Conservation (phyloP, 2,888 invertebrate species). For the Acleris sparsana region DNA sequence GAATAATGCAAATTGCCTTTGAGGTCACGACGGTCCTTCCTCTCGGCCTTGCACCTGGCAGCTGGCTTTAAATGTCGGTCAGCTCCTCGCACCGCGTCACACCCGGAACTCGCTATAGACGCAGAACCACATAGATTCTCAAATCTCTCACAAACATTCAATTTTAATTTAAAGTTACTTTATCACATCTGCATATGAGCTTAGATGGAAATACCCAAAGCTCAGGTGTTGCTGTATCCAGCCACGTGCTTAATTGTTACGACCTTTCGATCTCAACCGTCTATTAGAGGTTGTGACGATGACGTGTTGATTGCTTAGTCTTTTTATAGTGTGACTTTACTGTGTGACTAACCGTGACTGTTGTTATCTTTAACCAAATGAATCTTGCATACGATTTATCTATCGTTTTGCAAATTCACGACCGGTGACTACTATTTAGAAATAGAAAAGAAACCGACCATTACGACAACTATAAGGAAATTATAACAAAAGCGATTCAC, state of each 20-base stretch:
- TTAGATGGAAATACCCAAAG: constrained; percentile 30
- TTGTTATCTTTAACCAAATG: no score
- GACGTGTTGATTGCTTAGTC: background rate
- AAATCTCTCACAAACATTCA: constrained; percentile 2
- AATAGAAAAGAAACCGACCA: no score
- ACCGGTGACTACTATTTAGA: no score
- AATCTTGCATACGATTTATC: no score
- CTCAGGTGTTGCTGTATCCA: constrained; percentile 24
- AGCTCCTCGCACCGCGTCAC: constrained; percentile 43
- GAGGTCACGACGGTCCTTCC: constrained; percentile 41
- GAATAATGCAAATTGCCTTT: constrained; percentile 44
- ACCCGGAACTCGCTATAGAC: constrained; percentile 47
- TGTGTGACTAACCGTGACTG: no score
- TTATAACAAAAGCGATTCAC: no score
- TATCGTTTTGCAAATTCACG: no score
- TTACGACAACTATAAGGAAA: no score
- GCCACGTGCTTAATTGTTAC: constrained; percentile 14
- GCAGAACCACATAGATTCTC: background rate
- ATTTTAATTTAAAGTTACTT: constrained; percentile 19
- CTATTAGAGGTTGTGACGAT: background rate
- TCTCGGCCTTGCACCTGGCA: constrained; percentile 52
- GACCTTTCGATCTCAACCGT: background rate
- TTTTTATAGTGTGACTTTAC: background rate
- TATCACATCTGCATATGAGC: constrained; percentile 11
- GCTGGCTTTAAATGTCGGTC: constrained; percentile 48